Base-by-base conservation (phyloP, 2,113 vertebrate species). In the Lipophrys pholis region DNA sequence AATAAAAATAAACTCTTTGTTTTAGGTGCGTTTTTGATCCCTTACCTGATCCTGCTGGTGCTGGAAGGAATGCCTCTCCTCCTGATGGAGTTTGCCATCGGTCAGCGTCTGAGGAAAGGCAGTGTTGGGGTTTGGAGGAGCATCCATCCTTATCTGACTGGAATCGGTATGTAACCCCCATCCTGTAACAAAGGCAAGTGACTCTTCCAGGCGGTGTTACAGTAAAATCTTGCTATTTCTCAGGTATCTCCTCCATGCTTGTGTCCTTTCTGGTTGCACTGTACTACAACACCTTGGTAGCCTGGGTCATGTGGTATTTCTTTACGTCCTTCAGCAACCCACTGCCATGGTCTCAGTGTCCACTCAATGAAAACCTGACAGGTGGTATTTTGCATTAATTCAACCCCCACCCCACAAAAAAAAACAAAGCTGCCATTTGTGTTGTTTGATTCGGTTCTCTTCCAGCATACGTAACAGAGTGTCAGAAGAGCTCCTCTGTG, bases 231-330 rank as follows among this genome's bases (percentile, higher is more conserved):
- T 66, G 8, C 6, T 69, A 3, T 21, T 38, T 38, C 1, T 36
- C 81, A 98, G 97, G 96, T 49, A 90, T 98, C 3, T 92, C 95
- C 0, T 95, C 96, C 78, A 96, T 98, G 96, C 52, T 95, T 8
- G 94, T 96, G 5, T 98, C 96, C 57, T 94, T 96, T 76, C 63
- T 96, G 65, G 93, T 98, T 65, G 90, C 94, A 7, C 87, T 97
- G 4, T 98, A 98, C 85, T 98, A 98, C 73, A 98, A 98, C 72
- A 95, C 95, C n/a, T 95, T 98, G 82, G 95, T 97, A 57, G 94
- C 96, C 75, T 97, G 95, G 92, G 1, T 91, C 63, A 11, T 92
- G 68, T 92, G 91, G 91, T 92, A 92, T 75, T 54, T 92, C 52
- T 89, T 88, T 61, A 92, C 91, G 38, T 92, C 91, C 41, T 92